phyloP scores from a whole-genome alignment of 2,797 vertebrate genomes.

The Pygocentrus nattereri region DNA sequence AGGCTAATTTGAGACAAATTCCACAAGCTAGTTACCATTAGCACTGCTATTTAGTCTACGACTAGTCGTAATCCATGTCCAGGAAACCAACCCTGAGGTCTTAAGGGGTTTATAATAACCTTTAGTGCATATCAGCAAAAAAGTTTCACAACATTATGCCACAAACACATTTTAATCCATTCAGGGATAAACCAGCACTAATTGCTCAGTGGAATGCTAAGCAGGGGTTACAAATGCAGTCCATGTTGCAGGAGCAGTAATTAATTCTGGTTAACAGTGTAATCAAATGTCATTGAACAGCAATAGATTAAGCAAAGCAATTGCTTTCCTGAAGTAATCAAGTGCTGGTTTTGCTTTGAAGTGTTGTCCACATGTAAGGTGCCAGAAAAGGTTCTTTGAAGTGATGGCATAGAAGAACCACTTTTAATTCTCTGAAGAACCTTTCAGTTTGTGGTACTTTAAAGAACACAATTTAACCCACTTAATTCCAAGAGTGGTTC shows the following conservation, averaged over 20 bases:
- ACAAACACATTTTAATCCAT: slow-evolving; percentile 25
- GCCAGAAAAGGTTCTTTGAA: too few species aligned
- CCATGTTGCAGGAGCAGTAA: slow-evolving; percentile 26
- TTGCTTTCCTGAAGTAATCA: slow-evolving; percentile 69
- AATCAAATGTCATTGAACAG: slow-evolving; percentile 65
- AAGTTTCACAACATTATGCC: neutral
- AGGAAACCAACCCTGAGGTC: too few species aligned
- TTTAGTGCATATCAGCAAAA: slow-evolving; percentile 4
- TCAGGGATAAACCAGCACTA: neutral
- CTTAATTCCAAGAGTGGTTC: neutral
- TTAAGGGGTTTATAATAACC: neutral
- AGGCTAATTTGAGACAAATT: too few species aligned
- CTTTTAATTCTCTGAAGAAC: slow-evolving; percentile 15
- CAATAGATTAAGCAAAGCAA: slow-evolving; percentile 69
- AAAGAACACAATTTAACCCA: neutral
- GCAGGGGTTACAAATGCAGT: neutral
- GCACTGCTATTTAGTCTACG: too few species aligned
- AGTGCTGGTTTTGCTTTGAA: slow-evolving; percentile 72
- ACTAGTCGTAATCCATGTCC: too few species aligned
- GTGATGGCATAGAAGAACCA: neutral
- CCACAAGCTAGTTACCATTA: too few species aligned
- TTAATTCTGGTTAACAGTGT: slow-evolving; percentile 44
- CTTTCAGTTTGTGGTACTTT: neutral
- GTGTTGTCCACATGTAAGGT: slow-evolving; percentile 58
- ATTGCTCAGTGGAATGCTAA: slow-evolving; percentile 21